Conservation (phyloP, 2,888 invertebrate genomes). For the Sisyra nigra region DNA sequence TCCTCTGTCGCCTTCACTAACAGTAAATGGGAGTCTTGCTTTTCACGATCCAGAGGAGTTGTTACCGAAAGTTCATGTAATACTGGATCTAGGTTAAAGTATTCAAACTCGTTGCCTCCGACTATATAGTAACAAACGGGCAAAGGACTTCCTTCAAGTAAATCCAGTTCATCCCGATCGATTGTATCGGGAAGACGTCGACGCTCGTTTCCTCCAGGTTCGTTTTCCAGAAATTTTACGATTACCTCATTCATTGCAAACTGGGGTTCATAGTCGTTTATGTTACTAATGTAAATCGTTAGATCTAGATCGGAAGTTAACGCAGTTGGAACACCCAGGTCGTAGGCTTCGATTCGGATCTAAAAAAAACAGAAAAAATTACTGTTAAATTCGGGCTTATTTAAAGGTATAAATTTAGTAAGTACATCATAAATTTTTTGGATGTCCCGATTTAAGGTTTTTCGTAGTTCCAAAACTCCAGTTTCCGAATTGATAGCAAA, state of each 20-base stretch:
- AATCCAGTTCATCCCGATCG: constrained; percentile 72
- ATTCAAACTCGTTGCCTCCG: constrained; percentile 58
- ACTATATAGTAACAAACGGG: constrained; percentile 88
- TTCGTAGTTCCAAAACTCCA: constrained; percentile 57
- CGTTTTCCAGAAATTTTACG: constrained; percentile 45
- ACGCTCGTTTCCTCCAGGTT: constrained; percentile 43
- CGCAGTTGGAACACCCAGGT: constrained; percentile 73
- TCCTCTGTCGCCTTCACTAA: constrained; percentile 72
- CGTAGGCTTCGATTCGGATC: constrained; percentile 82
- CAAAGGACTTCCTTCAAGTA: constrained; percentile 57
- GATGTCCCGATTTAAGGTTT: constrained; percentile 60
- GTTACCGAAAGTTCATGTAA: constrained; percentile 49
- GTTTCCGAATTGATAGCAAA: constrained; percentile 67
- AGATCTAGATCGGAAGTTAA: constrained; percentile 76
- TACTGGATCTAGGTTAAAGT: constrained; percentile 54
- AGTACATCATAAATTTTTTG: constrained; percentile 77
- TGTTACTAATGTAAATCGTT: constrained; percentile 73
- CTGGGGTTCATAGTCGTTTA: constrained; percentile 79
- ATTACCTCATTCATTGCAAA: constrained; percentile 56
- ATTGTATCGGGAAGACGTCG: constrained; percentile 62
- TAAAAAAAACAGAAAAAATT: too few relatives aligned
- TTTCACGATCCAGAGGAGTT: constrained; percentile 60
- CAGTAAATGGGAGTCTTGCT: constrained; percentile 45
- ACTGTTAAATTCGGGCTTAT: not conserved
- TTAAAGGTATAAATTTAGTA: constrained; percentile 4